Conservation (phyloP, 64 coral and sea anemone genomes). For the Montipora efflorescens region DNA sequence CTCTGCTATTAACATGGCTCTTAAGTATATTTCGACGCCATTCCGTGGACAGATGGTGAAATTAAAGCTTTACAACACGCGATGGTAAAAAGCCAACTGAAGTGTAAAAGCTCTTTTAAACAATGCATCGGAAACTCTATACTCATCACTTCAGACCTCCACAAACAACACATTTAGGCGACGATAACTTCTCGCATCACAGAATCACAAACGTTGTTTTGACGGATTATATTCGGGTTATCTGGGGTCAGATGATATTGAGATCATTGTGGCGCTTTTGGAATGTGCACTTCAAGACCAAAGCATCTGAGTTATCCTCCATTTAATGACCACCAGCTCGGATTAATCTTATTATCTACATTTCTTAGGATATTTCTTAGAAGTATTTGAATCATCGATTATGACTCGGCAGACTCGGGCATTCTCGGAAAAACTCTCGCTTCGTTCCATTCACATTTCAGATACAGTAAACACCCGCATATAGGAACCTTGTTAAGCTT, state of each 20-base stretch:
- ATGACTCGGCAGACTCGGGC: no score
- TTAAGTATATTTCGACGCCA: background rate
- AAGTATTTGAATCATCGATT: no score
- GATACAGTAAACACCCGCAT: no score
- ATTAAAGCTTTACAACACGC: background rate
- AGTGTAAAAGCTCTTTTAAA: background rate
- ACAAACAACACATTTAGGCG: background rate
- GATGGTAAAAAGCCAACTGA: background rate
- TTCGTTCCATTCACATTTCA: no score
- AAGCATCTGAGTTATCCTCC: background rate
- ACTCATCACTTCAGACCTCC: background rate
- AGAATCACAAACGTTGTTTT: background rate
- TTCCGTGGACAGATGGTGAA: background rate
- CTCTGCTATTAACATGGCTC: no score
- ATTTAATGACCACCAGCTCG: background rate
- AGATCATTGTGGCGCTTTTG: background rate
- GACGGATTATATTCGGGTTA: conserved; percentile 34
- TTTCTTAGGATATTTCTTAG: background rate
- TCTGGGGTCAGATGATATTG: background rate
- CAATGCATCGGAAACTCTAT: background rate
- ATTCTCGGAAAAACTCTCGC: no score
- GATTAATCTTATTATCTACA: background rate
- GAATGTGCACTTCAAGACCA: background rate
- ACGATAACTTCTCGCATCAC: background rate
- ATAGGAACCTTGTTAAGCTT: no score